These are phyloP conservation scores for Copidosoma floridanum DNA, from an alignment of 1,140 invertebrate genomes.

Conservation along the genomic window DNA sequence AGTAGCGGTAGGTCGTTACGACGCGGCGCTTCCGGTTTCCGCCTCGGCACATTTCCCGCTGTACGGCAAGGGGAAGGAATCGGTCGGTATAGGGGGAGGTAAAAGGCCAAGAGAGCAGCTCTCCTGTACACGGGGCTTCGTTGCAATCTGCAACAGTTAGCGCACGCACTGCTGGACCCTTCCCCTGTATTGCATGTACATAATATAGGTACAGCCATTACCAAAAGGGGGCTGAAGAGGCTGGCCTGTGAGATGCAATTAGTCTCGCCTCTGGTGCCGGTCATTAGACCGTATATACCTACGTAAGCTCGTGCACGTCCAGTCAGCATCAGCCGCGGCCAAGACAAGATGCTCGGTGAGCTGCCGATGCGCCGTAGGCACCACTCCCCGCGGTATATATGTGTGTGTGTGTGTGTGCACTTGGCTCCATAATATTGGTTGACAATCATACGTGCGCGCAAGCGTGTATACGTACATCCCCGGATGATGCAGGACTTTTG, in stretches of 20 bases:
- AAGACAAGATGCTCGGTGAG: not conserved
- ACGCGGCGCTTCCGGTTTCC: not conserved
- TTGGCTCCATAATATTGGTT: no score
- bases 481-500: no score
- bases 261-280: constrained; percentile 10
- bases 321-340: constrained; percentile 1
- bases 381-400: not conserved
- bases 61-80: no score
- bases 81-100: no score
- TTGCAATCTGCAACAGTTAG: constrained; percentile 6
- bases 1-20: not conserved
- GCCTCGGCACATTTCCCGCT: not conserved
- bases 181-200: no score
- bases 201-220: no score
- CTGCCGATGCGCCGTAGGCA: no score
- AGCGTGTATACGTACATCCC: no score
- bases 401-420: no score
- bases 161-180: constrained; percentile 6
- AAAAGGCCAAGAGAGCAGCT: no score
- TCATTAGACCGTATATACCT: constrained; percentile 16
- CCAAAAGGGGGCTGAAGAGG: constrained; percentile 5
- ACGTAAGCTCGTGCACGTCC: not conserved
- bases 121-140: no score
- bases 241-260: constrained; percentile 25
- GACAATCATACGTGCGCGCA: not conserved